A percentile compares a stretch with the other conserved stretches of the same genome.
Conservation (phyloP, 2,113 vertebrate genomes). For the Brachypteracias leptosomus region DNA sequence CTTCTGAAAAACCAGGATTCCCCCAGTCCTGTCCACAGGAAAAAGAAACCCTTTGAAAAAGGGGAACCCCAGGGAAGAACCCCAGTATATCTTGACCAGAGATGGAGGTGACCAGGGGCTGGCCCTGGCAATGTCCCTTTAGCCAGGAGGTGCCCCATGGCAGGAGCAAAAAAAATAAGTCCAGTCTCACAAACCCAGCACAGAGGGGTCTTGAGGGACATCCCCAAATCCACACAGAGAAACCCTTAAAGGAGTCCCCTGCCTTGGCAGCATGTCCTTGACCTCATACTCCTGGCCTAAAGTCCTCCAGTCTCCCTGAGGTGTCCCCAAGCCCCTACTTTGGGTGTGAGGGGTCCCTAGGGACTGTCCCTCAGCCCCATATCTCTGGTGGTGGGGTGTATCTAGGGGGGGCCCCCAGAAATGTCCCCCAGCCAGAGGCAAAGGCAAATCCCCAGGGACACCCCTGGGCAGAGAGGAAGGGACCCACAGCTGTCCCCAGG, state of each 20-base stretch:
- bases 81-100: neutral
- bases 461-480: too few species aligned
- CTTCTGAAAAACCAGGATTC: neutral
- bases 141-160: too few species aligned
- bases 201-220: too few species aligned
- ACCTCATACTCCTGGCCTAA: neutral
- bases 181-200: neutral
- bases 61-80: neutral
- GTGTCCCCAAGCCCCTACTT: neutral
- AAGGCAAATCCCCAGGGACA: neutral
- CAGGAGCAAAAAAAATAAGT: neutral
- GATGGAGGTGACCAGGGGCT: neutral
- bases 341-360: neutral
- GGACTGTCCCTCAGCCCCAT: neutral
- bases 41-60: neutral
- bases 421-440: neutral
- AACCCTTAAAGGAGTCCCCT: neutral
- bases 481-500: neutral
- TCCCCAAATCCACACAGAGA: neutral
- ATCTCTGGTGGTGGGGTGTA: too few species aligned
- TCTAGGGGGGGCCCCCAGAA: neutral
- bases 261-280: neutral
- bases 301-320: neutral
- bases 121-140: neutral
- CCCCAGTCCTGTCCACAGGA: neutral